These are phyloP conservation scores for Lates japonicus DNA, from an alignment of 2,797 vertebrate species.

Conservation along the genomic window DNA sequence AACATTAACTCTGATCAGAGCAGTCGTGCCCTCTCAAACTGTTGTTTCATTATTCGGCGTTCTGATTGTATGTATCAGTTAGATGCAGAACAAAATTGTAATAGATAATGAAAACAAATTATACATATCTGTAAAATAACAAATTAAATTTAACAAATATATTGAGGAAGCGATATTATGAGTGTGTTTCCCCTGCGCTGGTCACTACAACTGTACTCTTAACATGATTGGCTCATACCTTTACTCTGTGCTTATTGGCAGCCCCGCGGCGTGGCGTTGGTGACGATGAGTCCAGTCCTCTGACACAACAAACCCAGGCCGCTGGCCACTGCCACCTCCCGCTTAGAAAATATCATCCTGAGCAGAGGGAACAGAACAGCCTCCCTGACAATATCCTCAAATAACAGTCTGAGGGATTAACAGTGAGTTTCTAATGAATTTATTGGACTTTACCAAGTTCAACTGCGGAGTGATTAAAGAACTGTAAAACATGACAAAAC, in stretches of 20 bases:
- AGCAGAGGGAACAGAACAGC: neutral
- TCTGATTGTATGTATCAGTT: too few species aligned
- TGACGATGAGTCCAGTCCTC: constrained; percentile 97
- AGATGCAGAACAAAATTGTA: too few species aligned
- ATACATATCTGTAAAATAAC: neutral
- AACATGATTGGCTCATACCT: constrained; percentile 58
- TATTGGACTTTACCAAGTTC: neutral
- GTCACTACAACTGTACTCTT: neutral
- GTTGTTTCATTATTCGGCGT: too few species aligned
- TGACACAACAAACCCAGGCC: constrained; percentile 95
- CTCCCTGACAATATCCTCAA: too few species aligned
- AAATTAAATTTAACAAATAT: neutral
- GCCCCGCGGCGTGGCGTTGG: constrained; percentile 97
- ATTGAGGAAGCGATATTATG: too few species aligned
- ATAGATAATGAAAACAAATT: too few species aligned
- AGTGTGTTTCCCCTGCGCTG: neutral
- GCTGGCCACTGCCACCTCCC: constrained; percentile 95
- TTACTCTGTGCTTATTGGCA: constrained; percentile 95
- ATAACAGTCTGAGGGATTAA: neutral
- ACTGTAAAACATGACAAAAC: too few species aligned
- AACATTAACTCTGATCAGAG: neutral
- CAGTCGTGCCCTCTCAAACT: too few species aligned
- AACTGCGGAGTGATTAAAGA: neutral
- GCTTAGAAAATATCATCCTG: constrained; percentile 89
- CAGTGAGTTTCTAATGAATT: too few species aligned